These are phyloP conservation scores for Caloenas nicobarica DNA, from an alignment of 2,113 vertebrate genomes.

Conservation along the genomic window DNA sequence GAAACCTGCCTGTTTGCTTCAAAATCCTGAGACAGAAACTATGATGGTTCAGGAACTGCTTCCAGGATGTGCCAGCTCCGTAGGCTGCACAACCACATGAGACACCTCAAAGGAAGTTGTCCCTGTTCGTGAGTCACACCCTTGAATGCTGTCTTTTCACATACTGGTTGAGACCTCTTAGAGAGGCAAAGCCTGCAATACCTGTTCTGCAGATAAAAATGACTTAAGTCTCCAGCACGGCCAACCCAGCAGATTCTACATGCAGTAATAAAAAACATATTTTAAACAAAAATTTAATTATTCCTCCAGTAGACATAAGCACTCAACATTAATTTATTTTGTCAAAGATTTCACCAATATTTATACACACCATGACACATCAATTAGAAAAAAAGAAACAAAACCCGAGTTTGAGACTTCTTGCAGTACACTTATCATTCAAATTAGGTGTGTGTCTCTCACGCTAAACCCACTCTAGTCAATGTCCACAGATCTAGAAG, in stretches of 20 bases:
- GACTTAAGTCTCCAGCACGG: background rate
- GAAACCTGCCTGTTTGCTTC: background rate
- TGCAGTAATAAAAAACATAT: background rate
- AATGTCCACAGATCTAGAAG: background rate
- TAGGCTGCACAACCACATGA: background rate
- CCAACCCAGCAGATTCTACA: background rate
- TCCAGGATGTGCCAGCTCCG: background rate
- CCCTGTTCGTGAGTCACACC: slow-evolving; percentile 26
- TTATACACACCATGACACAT: background rate
- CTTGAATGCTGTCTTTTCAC: background rate
- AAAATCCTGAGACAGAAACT: background rate
- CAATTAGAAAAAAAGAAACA: background rate
- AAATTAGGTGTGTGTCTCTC: background rate
- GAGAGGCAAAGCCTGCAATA: slow-evolving; percentile 40
- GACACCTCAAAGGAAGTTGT: background rate
- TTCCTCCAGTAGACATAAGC: background rate
- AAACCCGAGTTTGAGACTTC: background rate
- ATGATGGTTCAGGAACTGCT: background rate
- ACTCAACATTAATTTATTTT: background rate
- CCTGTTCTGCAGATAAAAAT: slow-evolving; percentile 12
- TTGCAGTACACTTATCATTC: background rate
- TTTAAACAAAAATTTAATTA: background rate
- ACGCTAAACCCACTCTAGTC: background rate
- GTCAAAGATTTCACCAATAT: background rate
- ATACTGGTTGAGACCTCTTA: background rate